Evolutionary conservation across 2,797 vertebrate genomes (phyloP), one percentile per base, ranked within the genome.

Genomic region (Esox lucius): DNA sequence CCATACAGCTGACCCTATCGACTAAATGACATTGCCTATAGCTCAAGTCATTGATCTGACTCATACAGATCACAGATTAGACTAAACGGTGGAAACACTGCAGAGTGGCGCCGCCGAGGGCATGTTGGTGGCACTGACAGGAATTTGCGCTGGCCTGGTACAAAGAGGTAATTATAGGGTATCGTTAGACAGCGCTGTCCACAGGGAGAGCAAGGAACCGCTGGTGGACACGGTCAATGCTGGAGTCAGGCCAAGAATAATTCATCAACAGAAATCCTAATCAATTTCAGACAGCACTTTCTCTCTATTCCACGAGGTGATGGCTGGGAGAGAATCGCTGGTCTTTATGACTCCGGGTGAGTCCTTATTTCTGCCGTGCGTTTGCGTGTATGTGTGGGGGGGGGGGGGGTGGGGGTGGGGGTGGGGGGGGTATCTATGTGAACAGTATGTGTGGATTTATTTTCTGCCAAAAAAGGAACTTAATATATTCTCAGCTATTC

Each of bases 211-310:
- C 17, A 4, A 62, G 56, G 35, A 4, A 39, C 53, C 61, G 53
- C 13, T n/a, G 70, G 70, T 22, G 70, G 56, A 31, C 31, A 8
- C 11, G 26, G 49, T 62, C 59, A 28, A 9, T 39, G 70, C 26
- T 16, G 70, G 70, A 56, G 56, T 19, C 22, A 51, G 12, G 51
- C n/a, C 51, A 71, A 31, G 24, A 49, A 53, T 69, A 5, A 33
- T 26, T 56, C 3, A 48, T 74, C 26, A 22, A 53, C 33, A 67
- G 3, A 74, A 26, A 68, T 53, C n/a, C 17, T 51, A 26, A 59
- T 68, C 65, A 59, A 68, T 74, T 53, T 26, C 73, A 22, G 8
- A 33, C 66, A 42, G n/a, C 65, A 59, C 65, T 13, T 22, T 59
- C 2, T 24, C 56, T 59, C 22, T 42, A 35, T 42, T 28, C 24